Base-by-base conservation (phyloP, 2,797 vertebrate species). In the Crocodylus rhombifer region DNA sequence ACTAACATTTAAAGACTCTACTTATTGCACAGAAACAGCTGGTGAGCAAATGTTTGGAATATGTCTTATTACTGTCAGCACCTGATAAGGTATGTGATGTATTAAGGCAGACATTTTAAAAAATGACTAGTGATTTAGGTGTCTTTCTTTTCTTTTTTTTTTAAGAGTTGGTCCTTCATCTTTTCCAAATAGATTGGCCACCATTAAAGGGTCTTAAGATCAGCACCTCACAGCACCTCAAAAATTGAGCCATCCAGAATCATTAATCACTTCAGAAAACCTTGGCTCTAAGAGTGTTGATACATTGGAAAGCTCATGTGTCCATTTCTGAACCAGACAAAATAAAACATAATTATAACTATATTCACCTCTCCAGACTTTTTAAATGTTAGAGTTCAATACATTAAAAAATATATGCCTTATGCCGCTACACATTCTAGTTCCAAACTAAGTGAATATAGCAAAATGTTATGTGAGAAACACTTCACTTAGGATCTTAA, bases 21-120 rank as follows among this genome's bases (percentile, higher is more conserved):
- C 73, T 71, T 77, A 93, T 92, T 95, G 78, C 77, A 93, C 82
- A 94, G 88, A 92, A 96, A 92, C 73, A 96, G 65, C 21, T 93
- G 84, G 87, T 80, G 82, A 80, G 30, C 91, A 95, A 93, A 91
- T 51, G 61, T 2, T 73, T 88, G 33, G 12, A 69, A 21, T 36
- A 69, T 69, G 33, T 23, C 21, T 85, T 76, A 78, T 33, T 7
- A 81, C 56, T 87, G 13, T 77, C 74, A 88, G 64, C 28, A 71
- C n/a, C 10, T n/a, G 6, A 17, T 73, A 25, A 71, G 16, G 57
- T 82, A 20, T 60, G 85, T 88, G 57, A 90, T n/a, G 81, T n/a
- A 83, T 6, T 2, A 81, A 69, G 14, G 9, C 26, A 89, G 26
- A 55, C 18, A 36, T 36, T 36, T 69, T 36, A 4, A 36, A 14